Base-by-base conservation (phyloP, 1,140 invertebrate species). In the Drosophila quadrilineata region DNA sequence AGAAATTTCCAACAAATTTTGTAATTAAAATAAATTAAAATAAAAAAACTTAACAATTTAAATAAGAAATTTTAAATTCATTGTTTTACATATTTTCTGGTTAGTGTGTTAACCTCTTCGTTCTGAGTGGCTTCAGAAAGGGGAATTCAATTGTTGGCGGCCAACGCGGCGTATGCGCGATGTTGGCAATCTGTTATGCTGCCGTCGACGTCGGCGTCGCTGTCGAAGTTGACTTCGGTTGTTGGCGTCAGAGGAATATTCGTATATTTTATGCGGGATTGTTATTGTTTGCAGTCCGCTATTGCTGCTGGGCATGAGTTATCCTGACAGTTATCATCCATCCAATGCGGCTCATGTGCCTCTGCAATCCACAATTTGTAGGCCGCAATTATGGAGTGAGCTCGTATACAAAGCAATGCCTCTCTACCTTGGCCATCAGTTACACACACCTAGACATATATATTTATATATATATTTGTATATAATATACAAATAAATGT, bases 251-350 rank as follows among this genome's bases (percentile, higher is more conserved):
- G 26, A 24, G 45, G 16, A 33, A 29, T 28, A 21, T 43, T 56
- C 10, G 43, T 58, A 65, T 75, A 75, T 68, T 73, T 84, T 76
- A 73, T 76, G 69, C 76, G 50, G 72, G 72, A 82, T 84, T 82
- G 77, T 84, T 82, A 82, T 84, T 82, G 79, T 77, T 74, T 77
- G 73, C 65, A 84, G 64, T 76, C 70, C n/a, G n/a, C n/a, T n/a
- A n/a, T n/a, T n/a, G n/a, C n/a, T 73, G 64, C 49, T 65, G 8
- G 68, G 40, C 59, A 68, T 68, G 75, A 71, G 54, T 46, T 48
- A n/a, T n/a, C n/a, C n/a, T n/a, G n/a, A n/a, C n/a, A n/a, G n/a
- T 57, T 60, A 50, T 48, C 54, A 74, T 66, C 57, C 77, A 80
- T 73, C 80, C 76, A 43, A 70, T 77, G 77, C 64, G 68, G 54